These are phyloP conservation scores for Drosophila serrata DNA, from an alignment of 1,140 invertebrate species.

Conservation along the genomic window DNA sequence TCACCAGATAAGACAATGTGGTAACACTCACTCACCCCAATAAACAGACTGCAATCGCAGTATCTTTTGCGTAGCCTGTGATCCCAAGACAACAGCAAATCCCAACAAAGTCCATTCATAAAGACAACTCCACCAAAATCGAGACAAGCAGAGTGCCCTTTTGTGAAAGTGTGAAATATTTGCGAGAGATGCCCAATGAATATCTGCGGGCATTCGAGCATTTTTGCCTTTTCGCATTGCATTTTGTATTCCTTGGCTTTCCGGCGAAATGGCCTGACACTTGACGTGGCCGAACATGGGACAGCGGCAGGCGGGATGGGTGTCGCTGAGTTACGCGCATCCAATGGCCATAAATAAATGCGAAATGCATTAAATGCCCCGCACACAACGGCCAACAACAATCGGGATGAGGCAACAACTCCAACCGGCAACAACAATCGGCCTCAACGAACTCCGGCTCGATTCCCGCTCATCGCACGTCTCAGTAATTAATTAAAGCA, in stretches of 20 bases:
- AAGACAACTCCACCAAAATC: constrained; percentile 13
- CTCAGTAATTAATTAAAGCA: constrained; percentile 83
- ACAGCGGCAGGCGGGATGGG: constrained; percentile 33
- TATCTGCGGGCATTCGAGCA: constrained; percentile 26
- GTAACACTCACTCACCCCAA: neutral
- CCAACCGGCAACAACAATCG: constrained; percentile 25
- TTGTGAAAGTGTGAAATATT: constrained; percentile 80
- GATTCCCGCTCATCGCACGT: constrained; percentile 51
- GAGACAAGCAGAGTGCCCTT: constrained; percentile 7
- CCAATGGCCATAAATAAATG: constrained; percentile 81
- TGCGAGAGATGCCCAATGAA: constrained; percentile 71
- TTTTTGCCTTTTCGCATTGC: constrained; percentile 29
- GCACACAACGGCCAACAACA: constrained; percentile 43
- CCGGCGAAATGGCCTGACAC: constrained; percentile 71
- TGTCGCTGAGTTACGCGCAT: constrained; percentile 77
- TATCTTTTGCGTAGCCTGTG: constrained; percentile 21
- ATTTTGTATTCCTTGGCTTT: constrained; percentile 50
- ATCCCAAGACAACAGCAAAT: constrained; percentile 15
- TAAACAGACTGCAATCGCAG: constrained; percentile 18
- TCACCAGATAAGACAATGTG: constrained; percentile 30
- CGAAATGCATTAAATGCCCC: constrained; percentile 75
- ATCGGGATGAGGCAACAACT: constrained; percentile 10
- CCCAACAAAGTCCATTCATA: constrained; percentile 41
- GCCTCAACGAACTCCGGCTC: constrained; percentile 28
- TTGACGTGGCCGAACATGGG: constrained; percentile 76